phyloP scores from a whole-genome alignment of 2,113 vertebrate species.

The Pipra filicauda region DNA sequence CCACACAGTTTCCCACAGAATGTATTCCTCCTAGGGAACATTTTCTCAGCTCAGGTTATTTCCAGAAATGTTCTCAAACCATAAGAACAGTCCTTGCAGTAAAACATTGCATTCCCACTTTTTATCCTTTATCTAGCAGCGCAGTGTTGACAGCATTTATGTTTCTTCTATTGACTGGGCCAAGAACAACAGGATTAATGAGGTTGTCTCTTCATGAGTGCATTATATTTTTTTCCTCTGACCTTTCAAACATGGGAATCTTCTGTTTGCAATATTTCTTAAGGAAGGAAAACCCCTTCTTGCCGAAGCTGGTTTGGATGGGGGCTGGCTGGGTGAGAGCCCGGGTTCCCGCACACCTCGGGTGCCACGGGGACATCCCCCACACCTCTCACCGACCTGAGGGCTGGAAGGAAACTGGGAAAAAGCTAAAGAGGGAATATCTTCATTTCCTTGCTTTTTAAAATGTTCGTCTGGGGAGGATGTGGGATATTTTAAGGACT shows the following conservation, averaged over 20 bases:
- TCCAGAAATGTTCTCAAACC: constrained; percentile 77
- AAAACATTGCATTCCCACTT: constrained; percentile 75
- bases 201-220: constrained; percentile 68
- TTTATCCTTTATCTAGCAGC: constrained; percentile 73
- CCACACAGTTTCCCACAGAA: constrained; percentile 74
- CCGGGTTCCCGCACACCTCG: background rate
- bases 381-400: fast-evolving
- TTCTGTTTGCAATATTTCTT: constrained; percentile 58
- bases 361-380: fast-evolving
- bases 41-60: constrained; percentile 78
- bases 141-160: constrained; percentile 72
- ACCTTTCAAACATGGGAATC: constrained; percentile 71
- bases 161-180: constrained; percentile 71
- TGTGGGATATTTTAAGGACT: background rate
- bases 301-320: fast-evolving
- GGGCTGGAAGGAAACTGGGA: background rate
- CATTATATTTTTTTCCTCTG: constrained; percentile 69
- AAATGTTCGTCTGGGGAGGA: background rate
- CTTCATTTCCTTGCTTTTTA: background rate
- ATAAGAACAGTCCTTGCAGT: constrained; percentile 70
- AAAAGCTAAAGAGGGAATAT: background rate
- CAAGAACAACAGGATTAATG: constrained; percentile 75
- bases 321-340: background rate
- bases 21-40: constrained; percentile 70
- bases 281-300: constrained; percentile 33